Percentiles rank a stretch among this genome's conserved stretches.
phyloP scores from a whole-genome alignment of 2,888 invertebrate genomes.

The Apamea epomidion region DNA sequence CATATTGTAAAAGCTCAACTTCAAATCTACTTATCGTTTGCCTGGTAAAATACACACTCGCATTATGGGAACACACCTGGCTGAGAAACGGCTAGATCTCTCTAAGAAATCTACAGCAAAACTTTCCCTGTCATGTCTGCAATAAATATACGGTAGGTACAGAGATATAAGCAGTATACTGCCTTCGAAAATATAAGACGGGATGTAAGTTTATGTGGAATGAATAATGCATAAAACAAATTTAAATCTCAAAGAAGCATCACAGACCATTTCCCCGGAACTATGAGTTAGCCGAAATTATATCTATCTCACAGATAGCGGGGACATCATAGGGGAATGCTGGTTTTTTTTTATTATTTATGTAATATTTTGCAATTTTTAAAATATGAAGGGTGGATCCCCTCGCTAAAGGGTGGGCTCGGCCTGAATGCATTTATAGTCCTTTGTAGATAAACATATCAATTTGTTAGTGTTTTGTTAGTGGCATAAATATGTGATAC shows the following conservation, averaged over 20 bases:
- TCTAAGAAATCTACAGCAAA: not conserved
- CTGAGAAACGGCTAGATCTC: not conserved
- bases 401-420: conserved; percentile 88
- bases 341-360: conserved; percentile 85
- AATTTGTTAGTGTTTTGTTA: conserved; percentile 90
- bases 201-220: conserved; percentile 58
- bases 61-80: not conserved
- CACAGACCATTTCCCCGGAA: conserved; percentile 88
- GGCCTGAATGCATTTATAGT: conserved; percentile 88
- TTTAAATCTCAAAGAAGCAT: conserved; percentile 83
- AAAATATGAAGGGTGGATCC: conserved; percentile 89
- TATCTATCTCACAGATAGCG: conserved; percentile 76
- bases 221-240: conserved; percentile 83
- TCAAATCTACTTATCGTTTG: not conserved
- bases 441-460: conserved; percentile 90
- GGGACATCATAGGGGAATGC: conserved; percentile 75
- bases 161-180: not conserved
- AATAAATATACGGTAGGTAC: not conserved
- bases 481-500: conserved; percentile 85
- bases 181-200: conserved; percentile 53
- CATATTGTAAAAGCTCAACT: not conserved
- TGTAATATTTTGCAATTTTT: conserved; percentile 90
- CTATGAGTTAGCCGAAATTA: conserved; percentile 86
- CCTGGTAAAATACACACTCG: not conserved
- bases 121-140: not conserved